Conservation (phyloP, 2,797 vertebrate species). For the Melanotaenia maccullochi region DNA sequence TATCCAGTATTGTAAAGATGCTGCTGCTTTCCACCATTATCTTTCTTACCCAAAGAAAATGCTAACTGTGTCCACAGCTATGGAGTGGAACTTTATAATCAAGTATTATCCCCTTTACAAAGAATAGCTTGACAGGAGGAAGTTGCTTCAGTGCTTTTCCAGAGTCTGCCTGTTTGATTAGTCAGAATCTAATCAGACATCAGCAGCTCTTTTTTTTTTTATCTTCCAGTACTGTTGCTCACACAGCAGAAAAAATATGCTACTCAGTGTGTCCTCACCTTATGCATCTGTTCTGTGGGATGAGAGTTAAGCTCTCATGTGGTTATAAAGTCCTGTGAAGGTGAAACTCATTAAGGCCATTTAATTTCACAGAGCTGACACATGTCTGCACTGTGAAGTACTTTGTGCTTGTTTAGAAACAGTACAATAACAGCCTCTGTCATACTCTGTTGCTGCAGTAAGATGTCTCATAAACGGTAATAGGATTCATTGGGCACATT, state of each 20-base stretch:
- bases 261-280: conserved; percentile 65
- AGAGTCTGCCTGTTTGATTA: conserved; percentile 66
- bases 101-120: conserved; percentile 44
- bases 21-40: conserved; percentile 3
- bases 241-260: conserved; percentile 74
- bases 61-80: conserved; percentile 16
- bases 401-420: conserved; percentile 17
- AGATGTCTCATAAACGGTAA: conserved; percentile 7
- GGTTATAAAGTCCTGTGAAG: conserved; percentile 45
- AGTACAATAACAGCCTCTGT: conserved; percentile 10
- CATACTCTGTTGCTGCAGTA: not conserved
- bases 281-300: conserved; percentile 60
- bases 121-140: conserved; percentile 43
- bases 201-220: conserved; percentile 50
- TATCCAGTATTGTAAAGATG: not conserved
- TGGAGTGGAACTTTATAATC: conserved; percentile 37
- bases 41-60: conserved; percentile 1
- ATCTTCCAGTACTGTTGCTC: conserved; percentile 59
- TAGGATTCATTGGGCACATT: not conserved
- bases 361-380: conserved; percentile 50
- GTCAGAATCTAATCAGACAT: conserved; percentile 71
- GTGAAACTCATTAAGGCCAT: conserved; percentile 64
- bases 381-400: conserved; percentile 12
- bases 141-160: conserved; percentile 60
- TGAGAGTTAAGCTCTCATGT: conserved; percentile 55